These are phyloP conservation scores for Tanypteryx hageni DNA, from an alignment of 2,888 invertebrate genomes.

Conservation along the genomic window DNA sequence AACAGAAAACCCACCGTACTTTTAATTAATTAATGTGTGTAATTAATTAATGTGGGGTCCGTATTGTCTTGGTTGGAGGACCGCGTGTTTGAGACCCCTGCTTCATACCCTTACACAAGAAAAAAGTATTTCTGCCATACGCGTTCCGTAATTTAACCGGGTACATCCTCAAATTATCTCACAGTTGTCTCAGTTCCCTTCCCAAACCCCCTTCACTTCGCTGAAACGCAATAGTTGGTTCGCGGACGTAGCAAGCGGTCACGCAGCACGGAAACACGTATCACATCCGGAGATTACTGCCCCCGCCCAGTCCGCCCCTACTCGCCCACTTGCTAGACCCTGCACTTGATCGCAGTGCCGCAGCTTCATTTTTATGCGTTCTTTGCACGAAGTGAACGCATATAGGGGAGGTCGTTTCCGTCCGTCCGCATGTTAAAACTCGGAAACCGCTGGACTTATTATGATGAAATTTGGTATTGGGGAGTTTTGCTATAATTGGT, in stretches of 20 bases:
- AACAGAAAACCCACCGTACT: no score
- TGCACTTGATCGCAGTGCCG: no score
- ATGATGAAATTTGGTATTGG: no score
- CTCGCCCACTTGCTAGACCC: no score
- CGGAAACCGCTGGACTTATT: no score
- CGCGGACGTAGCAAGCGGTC: not conserved
- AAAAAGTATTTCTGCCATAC: not conserved
- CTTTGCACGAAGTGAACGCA: no score
- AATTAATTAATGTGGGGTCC: no score
- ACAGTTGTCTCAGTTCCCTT: not conserved
- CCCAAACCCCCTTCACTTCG: not conserved
- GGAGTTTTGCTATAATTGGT: no score
- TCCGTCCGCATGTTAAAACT: no score
- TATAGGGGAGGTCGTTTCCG: no score
- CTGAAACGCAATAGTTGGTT: conserved; percentile 14
- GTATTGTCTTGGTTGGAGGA: not conserved
- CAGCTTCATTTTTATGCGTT: no score
- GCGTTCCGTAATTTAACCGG: not conserved
- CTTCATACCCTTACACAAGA: not conserved
- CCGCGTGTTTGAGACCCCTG: not conserved
- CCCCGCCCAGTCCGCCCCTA: not conserved
- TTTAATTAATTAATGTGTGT: no score
- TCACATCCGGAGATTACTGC: not conserved
- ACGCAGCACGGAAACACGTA: not conserved
- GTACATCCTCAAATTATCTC: not conserved